Evolutionary conservation across 2,113 vertebrate species (phyloP), one percentile per base, ranked within the genome.

Genomic region (Carollia perspicillata): DNA sequence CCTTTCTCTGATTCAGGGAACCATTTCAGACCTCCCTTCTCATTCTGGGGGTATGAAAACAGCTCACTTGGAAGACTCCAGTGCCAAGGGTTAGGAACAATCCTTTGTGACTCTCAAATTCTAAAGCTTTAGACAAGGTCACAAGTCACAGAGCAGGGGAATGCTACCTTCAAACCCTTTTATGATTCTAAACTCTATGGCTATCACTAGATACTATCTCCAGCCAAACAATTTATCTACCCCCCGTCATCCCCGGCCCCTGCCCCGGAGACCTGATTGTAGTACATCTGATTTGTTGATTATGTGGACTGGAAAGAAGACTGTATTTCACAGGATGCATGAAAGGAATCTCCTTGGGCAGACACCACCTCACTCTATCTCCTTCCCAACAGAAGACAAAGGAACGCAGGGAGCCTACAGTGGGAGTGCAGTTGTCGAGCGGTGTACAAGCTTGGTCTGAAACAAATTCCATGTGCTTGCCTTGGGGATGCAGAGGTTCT

Each of bases 341-440:
- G 65, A 35, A 37, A 47, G 96, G 97, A 96, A 69, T 87, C 96
- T 96, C 95, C 94, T 77, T 77, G 0, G n/a, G 69, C 0, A 71
- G 86, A 97, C 4, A 84, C 91, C 55, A 92, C 88, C 87, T 97
- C 60, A 69, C 69, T 18, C 81, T 78, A 6, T 30, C 44, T 81
- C 37, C 58, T 89, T 93, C 74, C 90, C 69, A 81, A 84, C 90
- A 63, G 16, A 7, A 85, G 95, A 98, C 90, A 88, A 77, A 37
- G 93, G 87, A 79, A 2, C 8, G 33, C 0, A 0, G 33, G 85
- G 79, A 96, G 94, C 94, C 97, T 96, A 97, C 84, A 2, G 26
- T 93, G 96, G 85, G 96, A 97, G 95, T 89, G 96, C 98, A 97
- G 97, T 97, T 98, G 98, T 98, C 97, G 79, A 93, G 90, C 14